A percentile compares a stretch with the other conserved stretches of the same genome.
These are phyloP conservation scores for Gadus chalcogrammus DNA, from an alignment of 2,113 vertebrate species.

Conservation along the genomic window DNA sequence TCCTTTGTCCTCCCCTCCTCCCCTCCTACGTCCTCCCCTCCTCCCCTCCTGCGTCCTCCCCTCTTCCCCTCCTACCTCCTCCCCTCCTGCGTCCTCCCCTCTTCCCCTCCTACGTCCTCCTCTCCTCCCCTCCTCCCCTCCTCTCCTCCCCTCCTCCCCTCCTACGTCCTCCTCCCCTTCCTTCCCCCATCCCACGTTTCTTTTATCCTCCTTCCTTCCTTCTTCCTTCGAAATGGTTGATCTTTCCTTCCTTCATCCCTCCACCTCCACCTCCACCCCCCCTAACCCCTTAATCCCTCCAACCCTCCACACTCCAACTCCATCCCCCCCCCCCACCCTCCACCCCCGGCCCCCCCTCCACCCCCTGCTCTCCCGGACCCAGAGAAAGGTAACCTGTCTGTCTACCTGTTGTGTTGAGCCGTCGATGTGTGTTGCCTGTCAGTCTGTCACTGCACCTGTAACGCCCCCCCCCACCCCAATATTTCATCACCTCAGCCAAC, in stretches of 20 bases:
- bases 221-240: neutral
- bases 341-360: neutral
- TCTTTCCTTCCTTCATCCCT: neutral
- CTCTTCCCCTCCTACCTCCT: no score
- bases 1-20: no score
- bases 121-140: no score
- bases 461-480: constrained; percentile 9
- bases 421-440: constrained; percentile 6
- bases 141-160: no score
- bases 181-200: neutral
- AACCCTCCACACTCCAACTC: no score
- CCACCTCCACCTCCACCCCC: neutral
- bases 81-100: no score
- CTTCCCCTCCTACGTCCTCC: no score
- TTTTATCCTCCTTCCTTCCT: neutral
- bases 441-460: neutral
- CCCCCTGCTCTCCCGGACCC: constrained; percentile 49
- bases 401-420: constrained; percentile 21
- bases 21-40: no score
- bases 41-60: no score
- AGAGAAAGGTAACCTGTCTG: constrained; percentile 66
- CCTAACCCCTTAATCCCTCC: neutral
- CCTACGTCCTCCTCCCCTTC: no score
- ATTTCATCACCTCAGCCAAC: constrained; percentile 29
- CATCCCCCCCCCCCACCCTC: neutral